Conservation (phyloP, 1,140 invertebrate genomes). For the Diabrotica undecimpunctata region DNA sequence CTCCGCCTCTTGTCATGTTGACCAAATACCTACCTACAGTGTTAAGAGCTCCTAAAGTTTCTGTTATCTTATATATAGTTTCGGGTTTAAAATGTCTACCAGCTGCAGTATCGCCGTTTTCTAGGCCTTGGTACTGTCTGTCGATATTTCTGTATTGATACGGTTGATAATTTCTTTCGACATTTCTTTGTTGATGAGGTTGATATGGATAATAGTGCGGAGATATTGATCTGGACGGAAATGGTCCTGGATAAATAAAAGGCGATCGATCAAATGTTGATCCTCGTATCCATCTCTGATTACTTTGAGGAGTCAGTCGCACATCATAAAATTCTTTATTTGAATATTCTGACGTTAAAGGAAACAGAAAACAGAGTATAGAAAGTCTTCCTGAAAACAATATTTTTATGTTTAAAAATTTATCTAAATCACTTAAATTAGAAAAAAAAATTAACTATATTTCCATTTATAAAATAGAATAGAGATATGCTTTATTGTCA, state of each 20-base stretch:
- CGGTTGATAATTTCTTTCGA: neutral
- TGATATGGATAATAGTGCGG: slow-evolving; percentile 12
- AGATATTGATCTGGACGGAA: slow-evolving; percentile 18
- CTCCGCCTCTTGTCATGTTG: slow-evolving; percentile 63
- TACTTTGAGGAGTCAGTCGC: slow-evolving; percentile 22
- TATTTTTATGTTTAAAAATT: no score
- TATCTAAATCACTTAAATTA: no score
- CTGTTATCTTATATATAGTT: slow-evolving; percentile 60
- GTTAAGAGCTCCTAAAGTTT: slow-evolving; percentile 72
- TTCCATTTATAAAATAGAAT: no score
- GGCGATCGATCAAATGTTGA: slow-evolving; percentile 5
- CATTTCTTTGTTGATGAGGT: neutral
- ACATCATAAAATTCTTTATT: slow-evolving; percentile 29
- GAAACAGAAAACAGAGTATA: slow-evolving; percentile 31
- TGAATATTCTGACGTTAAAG: slow-evolving; percentile 24
- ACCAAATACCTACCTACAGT: slow-evolving; percentile 79
- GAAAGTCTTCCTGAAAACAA: slow-evolving; percentile 32
- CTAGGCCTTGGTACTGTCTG: slow-evolving; percentile 16
- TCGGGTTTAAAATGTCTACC: slow-evolving; percentile 42
- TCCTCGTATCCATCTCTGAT: slow-evolving; percentile 27
- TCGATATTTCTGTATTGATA: slow-evolving; percentile 19
- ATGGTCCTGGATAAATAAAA: neutral
- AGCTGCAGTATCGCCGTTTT: slow-evolving; percentile 26
- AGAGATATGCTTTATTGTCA: no score
- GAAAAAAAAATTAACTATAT: no score